Evolutionary conservation across 2,888 invertebrate genomes (phyloP).

Genomic region (Thymelicus acteon): DNA sequence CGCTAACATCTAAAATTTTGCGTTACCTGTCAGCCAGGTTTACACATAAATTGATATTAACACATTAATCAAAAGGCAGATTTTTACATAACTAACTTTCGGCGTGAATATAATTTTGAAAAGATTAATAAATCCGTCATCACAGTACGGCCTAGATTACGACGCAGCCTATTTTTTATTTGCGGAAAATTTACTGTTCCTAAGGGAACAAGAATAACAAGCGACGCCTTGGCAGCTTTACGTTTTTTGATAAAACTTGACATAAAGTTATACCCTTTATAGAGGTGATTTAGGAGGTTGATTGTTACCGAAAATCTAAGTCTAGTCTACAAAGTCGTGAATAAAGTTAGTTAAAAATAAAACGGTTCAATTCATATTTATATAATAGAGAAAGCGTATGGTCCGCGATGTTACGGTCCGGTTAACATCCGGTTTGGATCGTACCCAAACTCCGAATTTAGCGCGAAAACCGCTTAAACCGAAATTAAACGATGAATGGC

Average conservation of each 20-base stretch:
- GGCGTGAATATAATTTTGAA: not conserved
- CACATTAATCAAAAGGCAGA: too few relatives aligned
- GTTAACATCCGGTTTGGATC: slow-evolving; percentile 39
- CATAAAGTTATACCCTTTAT: not conserved
- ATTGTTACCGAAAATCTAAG: not conserved
- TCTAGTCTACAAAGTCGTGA: not conserved
- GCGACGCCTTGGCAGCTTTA: not conserved
- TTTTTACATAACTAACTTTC: too few relatives aligned
- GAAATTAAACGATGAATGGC: slow-evolving; percentile 38
- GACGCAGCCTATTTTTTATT: not conserved
- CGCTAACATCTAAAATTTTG: too few relatives aligned
- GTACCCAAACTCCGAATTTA: slow-evolving; percentile 37
- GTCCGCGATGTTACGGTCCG: slow-evolving; percentile 37
- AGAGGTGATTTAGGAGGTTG: not conserved
- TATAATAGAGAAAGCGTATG: slow-evolving; percentile 31
- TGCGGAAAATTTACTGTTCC: not conserved
- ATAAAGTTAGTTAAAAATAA: not conserved
- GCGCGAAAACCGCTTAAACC: slow-evolving; percentile 36
- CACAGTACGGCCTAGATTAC: not conserved
- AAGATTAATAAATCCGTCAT: not conserved
- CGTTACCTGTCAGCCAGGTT: too few relatives aligned
- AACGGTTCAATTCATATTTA: slow-evolving; percentile 26
- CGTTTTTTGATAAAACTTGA: not conserved
- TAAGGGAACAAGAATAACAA: slow-evolving; percentile 1
- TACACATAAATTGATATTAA: too few relatives aligned